Percentiles rank a stretch among this genome's conserved stretches.
These are phyloP conservation scores for Cryptoblepharus egeriae DNA, from an alignment of 2,797 vertebrate genomes.

Conservation along the genomic window DNA sequence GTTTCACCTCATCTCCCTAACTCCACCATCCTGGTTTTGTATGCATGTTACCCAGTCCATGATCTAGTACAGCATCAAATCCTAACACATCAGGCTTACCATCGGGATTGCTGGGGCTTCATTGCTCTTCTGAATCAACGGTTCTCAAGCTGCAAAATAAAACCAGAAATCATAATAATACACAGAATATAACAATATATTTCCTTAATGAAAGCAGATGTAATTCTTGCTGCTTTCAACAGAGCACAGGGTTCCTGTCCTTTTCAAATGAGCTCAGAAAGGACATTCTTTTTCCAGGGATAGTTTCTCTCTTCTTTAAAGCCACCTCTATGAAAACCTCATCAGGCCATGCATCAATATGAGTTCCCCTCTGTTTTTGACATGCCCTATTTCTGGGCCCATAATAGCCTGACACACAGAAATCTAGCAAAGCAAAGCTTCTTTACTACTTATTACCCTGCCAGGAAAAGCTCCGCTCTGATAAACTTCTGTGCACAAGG, in stretches of 20 bases:
- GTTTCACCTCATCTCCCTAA: too few relatives aligned
- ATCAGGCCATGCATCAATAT: too few relatives aligned
- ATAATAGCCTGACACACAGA: not conserved
- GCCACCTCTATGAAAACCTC: too few relatives aligned
- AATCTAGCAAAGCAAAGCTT: not conserved
- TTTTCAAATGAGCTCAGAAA: not conserved
- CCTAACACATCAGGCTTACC: conserved; percentile 61
- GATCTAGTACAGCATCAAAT: not conserved
- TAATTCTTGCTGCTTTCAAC: not conserved
- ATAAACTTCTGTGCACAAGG: not conserved
- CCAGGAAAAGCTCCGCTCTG: not conserved
- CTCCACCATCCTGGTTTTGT: too few relatives aligned
- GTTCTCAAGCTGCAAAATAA: conserved; percentile 67
- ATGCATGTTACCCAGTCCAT: conserved; percentile 14
- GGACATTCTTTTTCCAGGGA: not conserved
- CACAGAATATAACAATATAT: conserved; percentile 56
- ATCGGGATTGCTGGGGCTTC: conserved; percentile 69
- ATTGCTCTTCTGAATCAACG: conserved; percentile 66
- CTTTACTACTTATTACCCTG: not conserved
- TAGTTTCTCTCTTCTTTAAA: not conserved
- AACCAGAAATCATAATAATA: conserved; percentile 29
- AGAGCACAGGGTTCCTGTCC: conserved; percentile 52
- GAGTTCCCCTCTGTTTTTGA: too few relatives aligned
- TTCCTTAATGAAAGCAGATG: conserved; percentile 57
- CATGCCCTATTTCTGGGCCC: too few relatives aligned